Base-by-base conservation (phyloP, 2,888 invertebrate genomes). In the Neelides folsomi region DNA sequence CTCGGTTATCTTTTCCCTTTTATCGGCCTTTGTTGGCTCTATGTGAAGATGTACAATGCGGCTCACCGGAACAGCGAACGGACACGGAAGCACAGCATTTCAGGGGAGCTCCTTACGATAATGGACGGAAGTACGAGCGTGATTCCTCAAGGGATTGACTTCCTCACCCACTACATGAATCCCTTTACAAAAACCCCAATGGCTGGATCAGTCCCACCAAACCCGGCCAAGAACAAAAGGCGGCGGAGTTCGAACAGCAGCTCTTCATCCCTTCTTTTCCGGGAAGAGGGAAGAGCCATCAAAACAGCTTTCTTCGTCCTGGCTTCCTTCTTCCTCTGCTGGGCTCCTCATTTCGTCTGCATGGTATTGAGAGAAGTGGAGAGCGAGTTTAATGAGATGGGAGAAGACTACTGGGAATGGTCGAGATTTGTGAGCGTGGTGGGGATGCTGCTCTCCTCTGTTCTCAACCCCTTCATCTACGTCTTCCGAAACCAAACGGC, bases 261-360 rank as follows among this genome's bases (percentile, higher is more conserved):
- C 51, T 69, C 70, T 49, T 70, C 71, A 2, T 67, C 72, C 2
- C 68, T 72, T 52, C 67, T 72, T 59, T 72, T 73, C 60, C 68
- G 73, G 2, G 75, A 75, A 58, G 75, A 75, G 63, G 74, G 75
- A 59, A 69, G 73, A 50, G 73, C 75, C 0, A 73, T 74, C 19
- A 71, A 74, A 55, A 75, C 75, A 4, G 73, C 73, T 41, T 67
- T 72, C 50, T 68, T 75, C 54, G 73, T 76, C 42, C 69, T 75
- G 36, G 69, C 70, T 10, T 72, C 74, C 10, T 75, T 73, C 63
- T 68, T 72, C 16, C 64, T 72, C 49, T 74, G 73, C 63, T 75
- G 75, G 75, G 66, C 73, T 34, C 74, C 74, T 6, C 73, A 72
- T 60, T 72, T 70, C 54, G 63, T 58, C 19, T 59, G 62, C 35